Conservation (phyloP, 2,113 vertebrate species). For the Nasalis larvatus region DNA sequence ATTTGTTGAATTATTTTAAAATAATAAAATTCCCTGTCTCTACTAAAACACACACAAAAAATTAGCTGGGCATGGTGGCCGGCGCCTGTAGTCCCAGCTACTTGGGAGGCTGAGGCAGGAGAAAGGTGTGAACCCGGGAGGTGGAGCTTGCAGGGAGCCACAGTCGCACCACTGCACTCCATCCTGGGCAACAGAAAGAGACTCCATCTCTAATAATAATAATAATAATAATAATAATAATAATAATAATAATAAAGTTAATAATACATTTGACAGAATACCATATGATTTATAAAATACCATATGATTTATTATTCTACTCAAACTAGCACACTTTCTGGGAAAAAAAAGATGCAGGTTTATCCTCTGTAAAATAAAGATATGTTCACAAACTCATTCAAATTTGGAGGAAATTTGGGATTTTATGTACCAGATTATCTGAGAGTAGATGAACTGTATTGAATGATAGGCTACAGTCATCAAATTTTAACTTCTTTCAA, state of each 20-base stretch:
- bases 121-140: too few relatives aligned
- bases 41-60: too few relatives aligned
- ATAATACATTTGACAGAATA: background rate
- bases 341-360: background rate
- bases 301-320: background rate
- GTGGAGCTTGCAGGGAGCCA: too few relatives aligned
- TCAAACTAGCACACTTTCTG: background rate
- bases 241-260: constrained; percentile 8
- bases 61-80: too few relatives aligned
- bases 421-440: background rate
- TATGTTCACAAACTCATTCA: background rate
- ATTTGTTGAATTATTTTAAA: background rate
- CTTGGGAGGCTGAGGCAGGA: too few relatives aligned
- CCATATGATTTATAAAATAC: background rate
- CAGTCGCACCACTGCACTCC: too few relatives aligned
- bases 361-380: background rate
- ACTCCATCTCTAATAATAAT: background rate
- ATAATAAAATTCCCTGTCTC: background rate
- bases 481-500: background rate
- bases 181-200: too few relatives aligned
- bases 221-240: background rate
- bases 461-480: background rate
- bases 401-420: background rate
- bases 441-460: background rate
- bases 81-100: too few relatives aligned